Conservation (phyloP, 1,140 invertebrate species). For the Andricus grossulariae region DNA sequence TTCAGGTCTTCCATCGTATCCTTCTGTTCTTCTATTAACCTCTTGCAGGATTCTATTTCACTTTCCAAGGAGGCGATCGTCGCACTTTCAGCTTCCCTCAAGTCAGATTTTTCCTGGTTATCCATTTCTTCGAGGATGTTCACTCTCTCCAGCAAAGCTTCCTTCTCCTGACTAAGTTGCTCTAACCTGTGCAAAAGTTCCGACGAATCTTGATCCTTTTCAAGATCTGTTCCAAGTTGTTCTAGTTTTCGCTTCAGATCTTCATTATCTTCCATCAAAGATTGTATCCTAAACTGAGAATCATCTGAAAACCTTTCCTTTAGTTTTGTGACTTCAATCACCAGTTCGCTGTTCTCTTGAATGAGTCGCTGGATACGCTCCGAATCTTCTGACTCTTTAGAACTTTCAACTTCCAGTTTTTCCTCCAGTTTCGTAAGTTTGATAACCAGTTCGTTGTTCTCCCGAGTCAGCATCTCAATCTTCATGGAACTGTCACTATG, state of each 20-base stretch:
- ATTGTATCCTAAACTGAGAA: constrained; percentile 29
- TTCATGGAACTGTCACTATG: constrained; percentile 80
- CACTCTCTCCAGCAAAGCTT: constrained; percentile 58
- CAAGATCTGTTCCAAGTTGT: constrained; percentile 50
- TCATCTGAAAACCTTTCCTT: constrained; percentile 39
- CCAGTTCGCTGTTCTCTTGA: constrained; percentile 67
- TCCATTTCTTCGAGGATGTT: neutral
- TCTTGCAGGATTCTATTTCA: constrained; percentile 73
- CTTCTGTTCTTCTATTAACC: constrained; percentile 72
- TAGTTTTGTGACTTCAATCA: constrained; percentile 50
- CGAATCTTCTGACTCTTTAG: constrained; percentile 66
- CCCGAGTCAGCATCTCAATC: constrained; percentile 79
- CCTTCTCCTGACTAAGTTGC: constrained; percentile 61
- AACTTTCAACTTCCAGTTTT: constrained; percentile 45
- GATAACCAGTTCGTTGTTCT: constrained; percentile 78
- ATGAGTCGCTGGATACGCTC: constrained; percentile 69
- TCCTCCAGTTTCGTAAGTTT: constrained; percentile 76
- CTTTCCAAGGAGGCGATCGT: constrained; percentile 67
- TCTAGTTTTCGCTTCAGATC: constrained; percentile 45
- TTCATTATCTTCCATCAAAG: constrained; percentile 38
- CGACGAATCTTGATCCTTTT: too few species aligned
- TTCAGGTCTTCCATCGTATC: constrained; percentile 68
- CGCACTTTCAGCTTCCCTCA: neutral
- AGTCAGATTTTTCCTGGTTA: neutral
- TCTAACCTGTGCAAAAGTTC: too few species aligned